A percentile compares a stretch with the other conserved stretches of the same genome.
These are phyloP conservation scores for Orthonevra nobilis DNA, from an alignment of 2,888 invertebrate genomes.

Conservation along the genomic window DNA sequence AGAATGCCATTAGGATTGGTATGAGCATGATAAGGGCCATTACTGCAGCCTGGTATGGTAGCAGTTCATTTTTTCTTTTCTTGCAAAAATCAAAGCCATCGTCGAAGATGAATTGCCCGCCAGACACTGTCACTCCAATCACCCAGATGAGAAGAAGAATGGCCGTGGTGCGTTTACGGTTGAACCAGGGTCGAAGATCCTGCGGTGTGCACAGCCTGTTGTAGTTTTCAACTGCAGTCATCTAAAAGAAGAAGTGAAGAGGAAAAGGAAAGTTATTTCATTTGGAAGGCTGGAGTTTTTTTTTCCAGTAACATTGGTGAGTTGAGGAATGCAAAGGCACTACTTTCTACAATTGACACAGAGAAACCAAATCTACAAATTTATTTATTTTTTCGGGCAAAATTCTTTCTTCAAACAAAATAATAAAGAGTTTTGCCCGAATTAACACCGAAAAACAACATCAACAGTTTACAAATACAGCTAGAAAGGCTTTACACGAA, in stretches of 20 bases:
- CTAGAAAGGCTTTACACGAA: not conserved
- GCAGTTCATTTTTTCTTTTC: constrained; percentile 81
- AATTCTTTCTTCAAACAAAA: not conserved
- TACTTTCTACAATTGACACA: constrained; percentile 15
- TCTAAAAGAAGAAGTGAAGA: constrained; percentile 73
- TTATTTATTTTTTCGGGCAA: constrained; percentile 1
- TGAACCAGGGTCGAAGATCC: constrained; percentile 76
- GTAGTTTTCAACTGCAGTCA: constrained; percentile 85
- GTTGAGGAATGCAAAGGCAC: not conserved
- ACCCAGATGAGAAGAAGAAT: constrained; percentile 83
- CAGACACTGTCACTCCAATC: constrained; percentile 82
- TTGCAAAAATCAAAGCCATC: constrained; percentile 87
- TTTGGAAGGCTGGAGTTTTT: not conserved
- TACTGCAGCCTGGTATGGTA: constrained; percentile 82
- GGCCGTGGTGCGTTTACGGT: constrained; percentile 80
- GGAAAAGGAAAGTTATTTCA: too few relatives aligned
- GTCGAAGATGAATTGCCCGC: constrained; percentile 83
- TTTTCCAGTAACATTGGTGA: constrained; percentile 18
- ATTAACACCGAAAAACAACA: constrained; percentile 25
- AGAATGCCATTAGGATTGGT: constrained; percentile 82
- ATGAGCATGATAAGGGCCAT: constrained; percentile 83
- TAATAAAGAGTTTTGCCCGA: constrained; percentile 20
- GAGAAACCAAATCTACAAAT: constrained; percentile 29
- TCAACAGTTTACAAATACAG: too few relatives aligned
- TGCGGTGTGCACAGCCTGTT: constrained; percentile 83